Conservation (phyloP, 1,140 invertebrate genomes). For the fruit fly (Drosophila melanogaster) region DNA sequence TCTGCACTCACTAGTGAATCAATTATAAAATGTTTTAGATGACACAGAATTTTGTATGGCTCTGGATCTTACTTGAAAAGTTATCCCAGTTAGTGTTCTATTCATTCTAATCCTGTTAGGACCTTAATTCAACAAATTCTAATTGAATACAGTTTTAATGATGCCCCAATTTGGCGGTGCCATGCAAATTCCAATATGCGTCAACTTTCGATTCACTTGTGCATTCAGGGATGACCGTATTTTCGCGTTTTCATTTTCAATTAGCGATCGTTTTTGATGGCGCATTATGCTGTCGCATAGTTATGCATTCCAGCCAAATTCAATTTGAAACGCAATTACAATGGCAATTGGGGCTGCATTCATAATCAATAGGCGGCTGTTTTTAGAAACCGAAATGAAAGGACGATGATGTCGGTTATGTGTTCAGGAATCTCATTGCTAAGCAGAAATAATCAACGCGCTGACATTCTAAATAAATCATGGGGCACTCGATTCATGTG, state of each 20-base stretch:
- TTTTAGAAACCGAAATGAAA: background rate
- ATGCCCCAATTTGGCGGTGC: background rate
- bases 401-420: constrained; percentile 1
- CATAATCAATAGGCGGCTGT: constrained; percentile 34
- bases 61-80: background rate
- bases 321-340: constrained; percentile 33
- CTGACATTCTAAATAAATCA: constrained; percentile 64
- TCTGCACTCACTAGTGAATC: background rate
- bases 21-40: background rate
- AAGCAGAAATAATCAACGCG: constrained; percentile 67
- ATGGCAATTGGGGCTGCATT: constrained; percentile 40
- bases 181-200: background rate
- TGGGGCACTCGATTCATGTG: background rate
- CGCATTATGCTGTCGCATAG: constrained; percentile 27
- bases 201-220: background rate
- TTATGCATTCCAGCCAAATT: constrained; percentile 29
- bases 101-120: no score
- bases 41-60: background rate
- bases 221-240: constrained; percentile 1
- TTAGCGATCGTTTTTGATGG: constrained; percentile 40
- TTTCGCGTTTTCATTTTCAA: constrained; percentile 33
- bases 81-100: no score
- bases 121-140: background rate
- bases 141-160: background rate
- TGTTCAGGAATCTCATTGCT: constrained; percentile 45